Evolutionary conservation across 2,113 vertebrate species (phyloP), one percentile per base, ranked within the genome.

Genomic region (Paraplagusia blochii): DNA sequence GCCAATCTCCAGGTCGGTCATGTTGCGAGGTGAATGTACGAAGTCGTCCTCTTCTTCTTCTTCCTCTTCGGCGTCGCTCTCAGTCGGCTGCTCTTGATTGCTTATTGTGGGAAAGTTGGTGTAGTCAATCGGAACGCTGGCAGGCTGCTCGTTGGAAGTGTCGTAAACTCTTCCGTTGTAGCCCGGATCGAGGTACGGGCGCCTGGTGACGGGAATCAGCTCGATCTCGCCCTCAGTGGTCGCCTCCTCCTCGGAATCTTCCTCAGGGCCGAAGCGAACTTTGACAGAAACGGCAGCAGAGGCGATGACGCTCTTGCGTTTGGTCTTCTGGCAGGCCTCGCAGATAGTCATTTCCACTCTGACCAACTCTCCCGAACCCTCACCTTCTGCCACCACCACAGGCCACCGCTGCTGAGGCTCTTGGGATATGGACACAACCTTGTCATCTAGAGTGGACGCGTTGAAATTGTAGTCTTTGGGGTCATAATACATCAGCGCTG

Each of bases 1-100:
- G 84, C 96, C 96, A 0, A 99, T 98, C 83, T 99, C 97, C 57
- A 99, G 90, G 89, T 99, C 95, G 0, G 95, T 97, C 87, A 98
- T 92, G 56, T 93, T 96, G 10, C 94, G 91, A 0, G 93, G 90
- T 29, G 93, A 90, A 60, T 94, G 95, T 19, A 93, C 89, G 0
- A 94, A 97, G 11, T 89, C 88, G 0, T 84, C 88, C 1, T 86
- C 86, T 8, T 89, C 86, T 8, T 89, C 88, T 1, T 88, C 88
- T 1, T 86, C 87, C 8, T 89, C 88, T 1, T 88, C 88, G 13
- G 85, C 87, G 3, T 77, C 83, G 2, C 79, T 83, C 55, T 87
- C 88, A 0, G 90, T 90, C 1, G 90, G 86, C 1, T 11, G 58
- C 64, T 94, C 94, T 43, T 83, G 76, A 0, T 93, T 94, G 86